Evolutionary conservation across 2,797 vertebrate species (phyloP), one percentile per base, ranked within the genome.

Genomic region (Discoglossus pictus): DNA sequence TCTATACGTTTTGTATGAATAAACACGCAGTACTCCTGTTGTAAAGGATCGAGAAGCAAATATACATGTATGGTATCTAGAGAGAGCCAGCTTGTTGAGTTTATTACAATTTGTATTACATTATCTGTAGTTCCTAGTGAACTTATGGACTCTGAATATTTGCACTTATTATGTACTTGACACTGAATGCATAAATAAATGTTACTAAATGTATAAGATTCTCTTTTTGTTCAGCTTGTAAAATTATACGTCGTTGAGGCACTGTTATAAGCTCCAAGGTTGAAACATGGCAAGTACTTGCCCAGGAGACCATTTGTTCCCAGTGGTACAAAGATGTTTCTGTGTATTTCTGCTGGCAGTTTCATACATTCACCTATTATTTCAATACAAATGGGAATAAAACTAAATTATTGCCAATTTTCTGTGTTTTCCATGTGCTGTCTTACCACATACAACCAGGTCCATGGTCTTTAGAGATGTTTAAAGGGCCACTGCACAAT

Each of bases 151-250:
- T 97, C 92, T 88, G 93, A 93, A 92, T 93, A 94, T 97, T 97
- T 96, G 94, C 96, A 97, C 93, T 96, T 92, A 71, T 63, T 48
- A 93, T 90, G 93, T 99, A 99, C 95, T 95, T 95, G 95, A 93
- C 94, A 94, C 92, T 83, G 92, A 94, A 93, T 91, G 94, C 94
- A 89, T 91, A 93, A 98, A 98, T 97, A 97, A 98, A 97, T 96
- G 94, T 96, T 92, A 93, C 89, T 93, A 94, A 93, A 92, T 93
- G 92, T 93, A 92, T 73, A 79, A 80, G 18, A 59, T 51, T 75
- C 80, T 84, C 50, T 81, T 54, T 75, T 75, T 80, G 61, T 53
- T 61, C 68, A 42, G 54, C 70, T 51, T 4, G 42, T 39, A 75
- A 46, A 44, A 13, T 61, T 60, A 9, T 9, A 31, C 27, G n/a